Conservation (phyloP, 2,888 invertebrate genomes). For the Unio pictorum region DNA sequence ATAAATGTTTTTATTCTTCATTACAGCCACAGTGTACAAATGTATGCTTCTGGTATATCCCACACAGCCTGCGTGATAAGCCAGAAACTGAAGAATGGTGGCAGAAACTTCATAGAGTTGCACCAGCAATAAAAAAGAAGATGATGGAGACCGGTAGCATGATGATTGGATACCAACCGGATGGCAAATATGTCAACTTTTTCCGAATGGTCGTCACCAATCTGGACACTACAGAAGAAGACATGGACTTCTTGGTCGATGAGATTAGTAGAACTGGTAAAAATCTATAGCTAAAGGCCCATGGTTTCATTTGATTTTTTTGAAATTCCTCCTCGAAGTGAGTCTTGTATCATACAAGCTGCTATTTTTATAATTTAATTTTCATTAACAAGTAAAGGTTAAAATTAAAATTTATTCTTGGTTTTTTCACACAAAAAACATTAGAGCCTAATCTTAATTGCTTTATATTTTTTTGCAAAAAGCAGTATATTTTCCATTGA, state of each 20-base stretch:
- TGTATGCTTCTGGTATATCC: slow-evolving; percentile 99
- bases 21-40: slow-evolving; percentile 92
- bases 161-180: slow-evolving; percentile 99
- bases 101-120: slow-evolving; percentile 75
- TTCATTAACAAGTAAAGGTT: too few relatives aligned
- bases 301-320: too few relatives aligned
- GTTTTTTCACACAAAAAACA: too few relatives aligned
- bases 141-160: slow-evolving; percentile 98
- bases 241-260: slow-evolving; percentile 93
- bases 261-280: slow-evolving; percentile 96
- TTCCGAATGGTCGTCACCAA: slow-evolving; percentile 98
- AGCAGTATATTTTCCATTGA: too few relatives aligned
- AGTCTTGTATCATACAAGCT: too few relatives aligned
- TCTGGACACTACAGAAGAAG: slow-evolving; percentile 89
- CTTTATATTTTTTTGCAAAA: too few relatives aligned
- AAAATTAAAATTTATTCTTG: too few relatives aligned
- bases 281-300: slow-evolving; percentile 78
- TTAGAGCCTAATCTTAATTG: too few relatives aligned
- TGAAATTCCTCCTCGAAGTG: too few relatives aligned
- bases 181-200: slow-evolving; percentile 96
- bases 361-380: too few relatives aligned
- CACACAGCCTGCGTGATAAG: slow-evolving; percentile 78
- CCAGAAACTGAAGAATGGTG: slow-evolving; percentile 49
- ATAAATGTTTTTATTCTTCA: not conserved
- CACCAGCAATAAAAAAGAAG: slow-evolving; percentile 91